These are phyloP conservation scores for Rhynchopsitta pachyrhyncha DNA, from an alignment of 2,113 vertebrate species.

Conservation along the genomic window DNA sequence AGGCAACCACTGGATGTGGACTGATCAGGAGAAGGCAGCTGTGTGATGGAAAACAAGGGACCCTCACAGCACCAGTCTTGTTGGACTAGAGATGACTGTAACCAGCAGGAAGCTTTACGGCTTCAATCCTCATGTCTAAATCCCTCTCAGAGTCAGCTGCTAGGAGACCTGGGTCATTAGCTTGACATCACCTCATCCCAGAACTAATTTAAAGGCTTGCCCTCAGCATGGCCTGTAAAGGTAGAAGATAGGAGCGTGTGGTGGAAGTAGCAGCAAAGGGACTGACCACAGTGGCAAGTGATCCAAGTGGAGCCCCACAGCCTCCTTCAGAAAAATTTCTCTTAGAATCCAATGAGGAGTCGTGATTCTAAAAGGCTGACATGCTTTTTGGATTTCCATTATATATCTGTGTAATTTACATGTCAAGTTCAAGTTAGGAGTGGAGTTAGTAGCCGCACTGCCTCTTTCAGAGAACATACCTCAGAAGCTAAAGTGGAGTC, in stretches of 20 bases:
- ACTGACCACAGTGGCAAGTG: not conserved
- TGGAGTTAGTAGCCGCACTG: no score
- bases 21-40: not conserved
- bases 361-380: no score
- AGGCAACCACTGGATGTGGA: not conserved
- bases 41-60: not conserved
- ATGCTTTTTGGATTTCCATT: no score
- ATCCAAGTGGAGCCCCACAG: not conserved
- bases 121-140: not conserved
- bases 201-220: not conserved
- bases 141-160: not conserved
- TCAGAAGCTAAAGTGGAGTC: no score
- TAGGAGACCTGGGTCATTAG: not conserved
- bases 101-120: not conserved
- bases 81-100: not conserved
- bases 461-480: no score
- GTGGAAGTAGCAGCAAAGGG: not conserved
- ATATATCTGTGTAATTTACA: no score
- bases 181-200: not conserved
- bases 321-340: not conserved
- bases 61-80: not conserved
- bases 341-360: no score
- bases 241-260: not conserved
- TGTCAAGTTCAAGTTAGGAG: no score
- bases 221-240: not conserved